Evolutionary conservation across 64 coral and sea anemone species (phyloP), one percentile per base, ranked within the genome.

Genomic region (Montipora sp.): DNA sequence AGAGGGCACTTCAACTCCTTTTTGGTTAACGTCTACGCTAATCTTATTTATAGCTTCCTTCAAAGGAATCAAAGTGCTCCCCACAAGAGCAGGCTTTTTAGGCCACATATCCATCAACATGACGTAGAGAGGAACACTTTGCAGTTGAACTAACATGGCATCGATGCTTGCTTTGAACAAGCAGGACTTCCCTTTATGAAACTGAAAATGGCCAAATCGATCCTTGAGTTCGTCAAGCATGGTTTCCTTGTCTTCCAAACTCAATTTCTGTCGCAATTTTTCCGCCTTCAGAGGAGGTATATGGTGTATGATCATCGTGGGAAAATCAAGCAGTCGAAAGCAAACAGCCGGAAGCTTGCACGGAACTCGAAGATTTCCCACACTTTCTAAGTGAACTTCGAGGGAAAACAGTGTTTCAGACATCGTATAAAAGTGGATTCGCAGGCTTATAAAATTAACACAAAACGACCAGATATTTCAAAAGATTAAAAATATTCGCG

Each of bases 291-390:
- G 1, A 55, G 93, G 90, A 87, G 93, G 63, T 45, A 95, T 75
- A 51, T 92, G 90, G 47, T 95, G 98, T 14, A 99, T 94, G 24
- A 94, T 92, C 51, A 99, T 79, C 2, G 94, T 96, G 7, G 98
- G 98, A 77, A 96, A 99, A 60, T 99, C 98, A 20, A 99, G 60
- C 5, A 99, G 89, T 44, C 98, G 91, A 92, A 96, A 99, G 74
- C 91, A 89, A 5, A 99, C 60, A 36, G 98, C 98, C 48, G 98
- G 94, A 2, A 96, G 66, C 45, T 51, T 78, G 69, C 98, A 96
- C 46, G 92, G 61, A 20, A 90, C 80, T 86, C 77, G 73, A 44
- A 99, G 20, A 60, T 83, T 70, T 79, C 92, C 75, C 2, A 99
- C 61, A 22, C 53, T 92, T 88, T 99, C 98, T 15, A 99, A 84